Evolutionary conservation across 2,797 vertebrate genomes (phyloP).

Genomic region (Smutsia gigantea): DNA sequence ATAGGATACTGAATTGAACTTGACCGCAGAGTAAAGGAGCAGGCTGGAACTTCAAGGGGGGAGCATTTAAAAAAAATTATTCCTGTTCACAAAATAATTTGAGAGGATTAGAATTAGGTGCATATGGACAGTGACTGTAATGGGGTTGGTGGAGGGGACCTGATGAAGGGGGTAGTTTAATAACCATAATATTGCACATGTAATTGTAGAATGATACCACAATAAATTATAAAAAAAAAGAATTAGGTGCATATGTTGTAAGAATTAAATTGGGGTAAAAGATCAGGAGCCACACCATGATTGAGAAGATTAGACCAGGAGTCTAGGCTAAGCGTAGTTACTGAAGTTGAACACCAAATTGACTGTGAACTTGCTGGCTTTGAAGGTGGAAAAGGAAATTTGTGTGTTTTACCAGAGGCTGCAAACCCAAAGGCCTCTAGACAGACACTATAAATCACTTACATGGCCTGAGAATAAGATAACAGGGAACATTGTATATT

Average conservation of each 20-base stretch:
- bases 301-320: conserved; percentile 11
- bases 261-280: conserved; percentile 24
- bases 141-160: too few relatives aligned
- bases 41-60: neutral
- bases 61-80: conserved; percentile 44
- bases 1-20: conserved; percentile 33
- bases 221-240: neutral
- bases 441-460: neutral
- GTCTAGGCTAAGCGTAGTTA: neutral
- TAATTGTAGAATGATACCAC: too few relatives aligned
- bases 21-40: conserved; percentile 51
- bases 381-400: conserved; percentile 30
- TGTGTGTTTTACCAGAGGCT: neutral
- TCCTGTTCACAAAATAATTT: conserved; percentile 60
- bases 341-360: neutral
- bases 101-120: conserved; percentile 22
- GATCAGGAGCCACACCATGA: neutral
- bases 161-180: too few relatives aligned
- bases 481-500: neutral
- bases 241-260: conserved; percentile 23
- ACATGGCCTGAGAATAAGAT: neutral
- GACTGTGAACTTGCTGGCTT: neutral
- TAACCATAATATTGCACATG: too few relatives aligned
- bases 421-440: neutral
- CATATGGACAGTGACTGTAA: neutral